Percentiles rank a stretch among this genome's conserved stretches.
Evolutionary conservation across 2,113 vertebrate species (phyloP).

Genomic region (Emydocephalus ijimae): DNA sequence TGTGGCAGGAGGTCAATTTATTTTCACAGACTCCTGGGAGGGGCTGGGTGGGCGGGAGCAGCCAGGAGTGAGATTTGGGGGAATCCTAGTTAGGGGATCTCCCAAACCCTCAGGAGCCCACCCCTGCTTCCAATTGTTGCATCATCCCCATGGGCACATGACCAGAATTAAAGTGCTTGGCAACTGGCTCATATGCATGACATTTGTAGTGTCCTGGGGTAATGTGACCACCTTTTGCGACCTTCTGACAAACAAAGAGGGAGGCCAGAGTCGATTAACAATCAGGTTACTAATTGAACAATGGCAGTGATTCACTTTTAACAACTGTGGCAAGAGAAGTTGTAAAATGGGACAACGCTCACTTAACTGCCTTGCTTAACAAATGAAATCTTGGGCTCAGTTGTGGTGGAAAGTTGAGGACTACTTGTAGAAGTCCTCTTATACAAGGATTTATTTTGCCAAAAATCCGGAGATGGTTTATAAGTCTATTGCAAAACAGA

Average conservation of each 20-base stretch:
- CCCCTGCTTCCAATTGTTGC: too few relatives aligned
- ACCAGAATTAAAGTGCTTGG: too few relatives aligned
- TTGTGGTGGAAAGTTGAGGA: neutral
- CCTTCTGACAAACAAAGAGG: neutral
- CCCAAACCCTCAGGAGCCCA: too few relatives aligned
- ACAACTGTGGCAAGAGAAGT: neutral
- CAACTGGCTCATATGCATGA: too few relatives aligned
- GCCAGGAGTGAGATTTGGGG: too few relatives aligned
- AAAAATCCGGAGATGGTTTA: neutral
- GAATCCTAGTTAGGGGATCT: too few relatives aligned
- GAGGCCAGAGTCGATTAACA: neutral
- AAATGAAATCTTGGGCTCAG: neutral
- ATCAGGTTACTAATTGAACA: neutral
- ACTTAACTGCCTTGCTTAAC: neutral
- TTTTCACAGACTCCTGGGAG: too few relatives aligned
- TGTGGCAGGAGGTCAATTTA: too few relatives aligned
- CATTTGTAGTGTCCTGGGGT: too few relatives aligned
- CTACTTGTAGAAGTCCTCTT: neutral
- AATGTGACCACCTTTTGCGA: neutral
- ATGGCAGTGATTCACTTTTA: neutral
- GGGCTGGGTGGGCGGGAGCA: too few relatives aligned
- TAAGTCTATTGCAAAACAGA: neutral
- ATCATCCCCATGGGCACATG: too few relatives aligned
- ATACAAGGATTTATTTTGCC: neutral
- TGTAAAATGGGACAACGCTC: neutral